Base-by-base conservation (phyloP, 2,113 vertebrate genomes). In the Oryzias woworae region DNA sequence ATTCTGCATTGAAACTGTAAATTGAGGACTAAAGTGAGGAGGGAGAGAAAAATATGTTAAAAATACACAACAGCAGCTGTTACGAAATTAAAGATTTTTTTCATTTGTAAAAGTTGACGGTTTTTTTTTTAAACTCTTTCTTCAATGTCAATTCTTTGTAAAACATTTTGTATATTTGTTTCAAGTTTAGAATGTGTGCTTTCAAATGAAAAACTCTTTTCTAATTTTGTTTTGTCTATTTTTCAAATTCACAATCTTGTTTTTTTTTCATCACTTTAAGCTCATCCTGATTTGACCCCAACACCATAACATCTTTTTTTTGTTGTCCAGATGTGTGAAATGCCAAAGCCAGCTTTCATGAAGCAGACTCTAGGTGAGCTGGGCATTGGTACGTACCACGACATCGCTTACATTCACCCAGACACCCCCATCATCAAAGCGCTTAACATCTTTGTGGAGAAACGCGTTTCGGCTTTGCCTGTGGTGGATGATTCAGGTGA, bases 261-360 rank as follows among this genome's bases (percentile, higher is more conserved):
- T 36, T 36, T 8, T 36, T 7, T 8, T 36, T 36, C 31, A 3
- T 26, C 3, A 36, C 8, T 36, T 2, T 5, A 1, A 28, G 26
- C 7, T 8, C 1, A 36, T 36, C 31, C 31, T 36, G 31, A 36
- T 10, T 10, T 36, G 6, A 36, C 31, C 7, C 7, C 31, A 36
- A 36, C 31, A 7, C 31, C 7, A 2, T 36, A 7, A 36, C 31
- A 36, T 36, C 31, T 36, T 36, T 10, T 12, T 36, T 36, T 12
- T 78, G 7, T 28, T 18, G 10, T 59, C 3, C 87, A 99, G 97
- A 94, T 98, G 92, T 94, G 93, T 73, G 97, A 99, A 84, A 98
- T 99, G 95, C 96, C 97, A 85, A 99, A 98, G 93, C 96, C 97
- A 69, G 96, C 95, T 85, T 98, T 99, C 92, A 97, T 99, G 96